These are phyloP conservation scores for Apostichopus parvimensis DNA, from an alignment of 35 echinoderm and acorn worm species.

Conservation along the genomic window DNA sequence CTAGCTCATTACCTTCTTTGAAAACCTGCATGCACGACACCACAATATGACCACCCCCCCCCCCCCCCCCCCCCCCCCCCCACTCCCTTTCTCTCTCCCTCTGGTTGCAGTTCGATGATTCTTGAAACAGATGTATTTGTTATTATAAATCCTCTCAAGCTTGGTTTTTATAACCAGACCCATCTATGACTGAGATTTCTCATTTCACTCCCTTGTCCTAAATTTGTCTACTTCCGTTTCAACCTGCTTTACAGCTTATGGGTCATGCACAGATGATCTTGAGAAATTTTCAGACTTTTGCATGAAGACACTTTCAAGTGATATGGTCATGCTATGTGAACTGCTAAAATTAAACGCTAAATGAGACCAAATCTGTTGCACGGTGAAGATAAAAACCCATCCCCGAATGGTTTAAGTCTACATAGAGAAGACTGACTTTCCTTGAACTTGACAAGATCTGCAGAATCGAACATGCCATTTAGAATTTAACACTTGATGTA, in stretches of 20 bases:
- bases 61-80: too few relatives aligned
- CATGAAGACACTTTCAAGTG: background rate
- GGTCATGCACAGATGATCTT: background rate
- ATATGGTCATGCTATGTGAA: background rate
- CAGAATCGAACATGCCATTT: too few relatives aligned
- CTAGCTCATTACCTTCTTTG: too few relatives aligned
- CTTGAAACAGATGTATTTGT: background rate
- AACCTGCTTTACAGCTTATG: background rate
- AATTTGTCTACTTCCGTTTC: background rate
- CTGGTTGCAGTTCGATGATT: background rate
- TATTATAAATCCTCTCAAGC: conserved; percentile 23
- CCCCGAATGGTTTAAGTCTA: background rate
- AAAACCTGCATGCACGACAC: too few relatives aligned
- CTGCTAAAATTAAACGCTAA: conserved; percentile 8
- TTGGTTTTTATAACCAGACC: conserved; percentile 17
- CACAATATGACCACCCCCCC: too few relatives aligned
- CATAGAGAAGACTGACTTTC: background rate
- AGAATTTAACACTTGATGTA: too few relatives aligned
- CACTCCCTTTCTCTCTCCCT: background rate
- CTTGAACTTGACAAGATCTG: too few relatives aligned
- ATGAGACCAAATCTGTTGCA: background rate
- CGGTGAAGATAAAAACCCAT: background rate
- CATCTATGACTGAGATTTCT: conserved; percentile 22
- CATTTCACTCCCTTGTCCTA: background rate
- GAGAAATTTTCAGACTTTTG: background rate